These are phyloP conservation scores for Myanophis thanlyinensis DNA, from an alignment of 2,113 vertebrate species.

Conservation along the genomic window DNA sequence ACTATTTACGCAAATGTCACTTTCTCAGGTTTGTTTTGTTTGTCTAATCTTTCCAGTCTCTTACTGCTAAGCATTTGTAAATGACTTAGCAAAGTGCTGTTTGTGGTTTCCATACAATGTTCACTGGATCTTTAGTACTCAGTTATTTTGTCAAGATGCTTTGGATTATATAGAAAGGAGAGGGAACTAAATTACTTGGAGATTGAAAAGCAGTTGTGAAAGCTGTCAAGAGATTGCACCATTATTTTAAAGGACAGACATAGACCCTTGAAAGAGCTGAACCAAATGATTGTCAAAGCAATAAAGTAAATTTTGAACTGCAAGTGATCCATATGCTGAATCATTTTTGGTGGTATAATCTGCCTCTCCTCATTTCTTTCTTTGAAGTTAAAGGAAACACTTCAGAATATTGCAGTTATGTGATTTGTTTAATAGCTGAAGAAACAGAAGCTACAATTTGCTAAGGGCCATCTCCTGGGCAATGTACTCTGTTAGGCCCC, in stretches of 20 bases:
- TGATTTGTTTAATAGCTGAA: neutral
- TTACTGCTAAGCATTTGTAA: neutral
- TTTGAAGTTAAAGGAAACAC: slow-evolving; percentile 11
- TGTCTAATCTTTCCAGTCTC: neutral
- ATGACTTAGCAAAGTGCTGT: neutral
- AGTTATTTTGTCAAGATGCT: slow-evolving; percentile 45
- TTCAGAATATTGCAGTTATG: neutral
- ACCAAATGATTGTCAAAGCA: slow-evolving; percentile 33
- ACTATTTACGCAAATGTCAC: slow-evolving; percentile 4
- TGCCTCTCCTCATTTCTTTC: neutral
- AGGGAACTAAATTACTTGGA: slow-evolving; percentile 38
- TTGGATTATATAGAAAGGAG: slow-evolving; percentile 48
- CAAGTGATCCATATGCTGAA: neutral
- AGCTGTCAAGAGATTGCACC: slow-evolving; percentile 46
- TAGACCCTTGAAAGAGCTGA: slow-evolving; percentile 38
- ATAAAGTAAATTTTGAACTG: slow-evolving; percentile 35
- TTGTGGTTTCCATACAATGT: neutral
- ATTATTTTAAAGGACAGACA: slow-evolving; percentile 46
- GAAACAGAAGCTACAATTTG: neutral
- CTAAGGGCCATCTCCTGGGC: neutral
- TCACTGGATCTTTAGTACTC: slow-evolving; percentile 29
- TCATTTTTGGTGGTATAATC: neutral
- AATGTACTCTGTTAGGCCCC: neutral
- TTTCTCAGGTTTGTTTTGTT: neutral
- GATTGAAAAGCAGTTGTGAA: slow-evolving; percentile 48